Evolutionary conservation across 92 coral and sea anemone species (phyloP), one percentile per base, ranked within the genome.

Genomic region (Epizoanthus scotinus): DNA sequence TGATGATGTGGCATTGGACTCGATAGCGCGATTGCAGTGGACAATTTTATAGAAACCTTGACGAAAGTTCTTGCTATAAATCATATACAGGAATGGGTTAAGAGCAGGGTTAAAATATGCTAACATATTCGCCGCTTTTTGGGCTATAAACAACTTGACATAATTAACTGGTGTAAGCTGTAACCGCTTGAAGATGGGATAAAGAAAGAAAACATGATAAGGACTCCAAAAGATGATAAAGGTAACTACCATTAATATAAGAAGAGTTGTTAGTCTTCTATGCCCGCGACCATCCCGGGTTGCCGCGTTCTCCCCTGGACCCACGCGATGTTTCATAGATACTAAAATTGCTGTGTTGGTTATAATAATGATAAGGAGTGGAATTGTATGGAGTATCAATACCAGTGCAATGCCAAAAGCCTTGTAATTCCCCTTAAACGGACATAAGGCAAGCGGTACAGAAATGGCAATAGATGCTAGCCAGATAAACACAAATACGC

Each of bases 201-300:
- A 60, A 5, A 61, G 63, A 70, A 65, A 58, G 24, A 77, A 65
- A 28, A 59, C 70, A 42, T 83, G 80, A 69, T 82, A 87, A 19
- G 87, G 87, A 25, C 81, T 77, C 90, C 90, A 87, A 60, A 78
- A 63, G 8, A 82, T 53, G 19, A 87, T 21, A n/a, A 87, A 60
- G 3, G 78, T 81, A 4, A 55, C 38, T 0, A 68, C 36, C 71
- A 81, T 42, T 19, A 83, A 38, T 56, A 78, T 42, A 52, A 82
- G 62, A 15, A 87, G 74, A 50, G 73, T 77, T 31, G 82, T 52
- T 19, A 79, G 70, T 69, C 55, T 72, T 71, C 60, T 25, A 18
- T 70, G 71, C 2, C 78, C 78, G 25, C 52, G 78, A 13, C 65
- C 52, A 18, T 62, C 21, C 0, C 55, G 80, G 58, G 54, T 80